Base-by-base conservation (phyloP, 2,113 vertebrate species). In the Reinhardtius hippoglossoides region DNA sequence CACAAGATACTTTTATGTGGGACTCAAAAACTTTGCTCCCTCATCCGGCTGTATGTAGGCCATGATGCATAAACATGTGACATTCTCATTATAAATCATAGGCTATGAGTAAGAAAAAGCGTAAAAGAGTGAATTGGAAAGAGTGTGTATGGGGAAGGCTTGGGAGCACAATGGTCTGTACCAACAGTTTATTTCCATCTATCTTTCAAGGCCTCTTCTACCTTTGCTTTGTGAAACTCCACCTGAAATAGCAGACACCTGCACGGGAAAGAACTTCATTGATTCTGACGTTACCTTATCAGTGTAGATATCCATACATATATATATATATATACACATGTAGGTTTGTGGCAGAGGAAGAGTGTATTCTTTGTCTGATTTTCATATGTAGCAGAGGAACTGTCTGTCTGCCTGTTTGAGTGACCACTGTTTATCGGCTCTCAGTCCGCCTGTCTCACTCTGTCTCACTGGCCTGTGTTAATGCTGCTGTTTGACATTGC, bases 401-500 rank as follows among this genome's bases (percentile, higher is more conserved):
- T 59, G 40, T 81, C 61, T 74, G 44, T 42, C 62, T 73, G 75
- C 20, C 46, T 40, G 48, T 44, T 16, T 67, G 60, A 77, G 71
- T 87, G 92, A 56, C 78, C 83, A 18, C 71, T 71, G 68, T 78
- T 82, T 69, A 88, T 80, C 70, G 46, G 63, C 64, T 65, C 83
- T 82, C 76, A 23, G 73, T 56, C 75, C 27, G 72, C 60, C 67
- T 68, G 86, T 82, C 81, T 77, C 62, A 55, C 87, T 80, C 55
- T 81, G 78, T 71, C 76, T 87, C 86, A 78, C 78, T 61, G 84
- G 93, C 71, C 94, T 69, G 93, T 90, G 95, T 91, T 95, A 96
- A 96, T 94, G 93, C 92, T 90, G 89, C 91, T 95, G 91, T 92
- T 95, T 92, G 88, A 93, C 93, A 96, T 94, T 80, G 96, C 96